A percentile compares a stretch with the other conserved stretches of the same genome.
phyloP scores from a whole-genome alignment of 2,888 invertebrate genomes.

The Linyphia triangularis region DNA sequence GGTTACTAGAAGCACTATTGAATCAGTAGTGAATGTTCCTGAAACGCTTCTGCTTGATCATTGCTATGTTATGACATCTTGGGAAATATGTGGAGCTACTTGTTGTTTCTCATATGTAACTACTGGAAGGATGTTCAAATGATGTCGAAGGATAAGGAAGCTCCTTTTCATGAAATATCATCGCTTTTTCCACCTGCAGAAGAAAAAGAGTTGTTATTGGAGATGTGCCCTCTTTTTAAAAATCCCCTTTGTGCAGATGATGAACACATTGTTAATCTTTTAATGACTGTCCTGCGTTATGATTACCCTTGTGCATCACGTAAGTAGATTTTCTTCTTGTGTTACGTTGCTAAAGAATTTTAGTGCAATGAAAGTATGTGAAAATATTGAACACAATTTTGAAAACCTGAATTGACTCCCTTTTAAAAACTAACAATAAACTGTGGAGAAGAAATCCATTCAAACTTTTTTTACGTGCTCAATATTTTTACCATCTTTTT shows the following conservation, averaged over 20 bases:
- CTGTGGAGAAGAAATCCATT: no score
- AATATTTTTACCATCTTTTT: background rate
- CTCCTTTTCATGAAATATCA: background rate
- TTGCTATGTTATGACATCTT: background rate
- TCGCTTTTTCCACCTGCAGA: background rate
- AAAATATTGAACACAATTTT: background rate
- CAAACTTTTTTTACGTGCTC: background rate
- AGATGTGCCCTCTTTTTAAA: background rate
- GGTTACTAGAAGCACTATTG: background rate
- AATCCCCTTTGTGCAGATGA: background rate
- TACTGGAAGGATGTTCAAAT: background rate
- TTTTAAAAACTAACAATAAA: no score
- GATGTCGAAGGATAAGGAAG: background rate
- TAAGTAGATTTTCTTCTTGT: constrained; percentile 1
- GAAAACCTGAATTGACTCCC: background rate
- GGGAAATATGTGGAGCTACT: constrained; percentile 9
- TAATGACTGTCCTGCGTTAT: background rate
- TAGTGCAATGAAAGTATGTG: background rate
- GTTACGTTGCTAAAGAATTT: background rate
- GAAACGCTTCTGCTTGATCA: background rate
- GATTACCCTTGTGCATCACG: constrained; percentile 23
- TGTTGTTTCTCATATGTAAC: constrained; percentile 8
- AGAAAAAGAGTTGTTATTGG: background rate
- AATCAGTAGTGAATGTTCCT: background rate
- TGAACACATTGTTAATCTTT: background rate